These are phyloP conservation scores for Stramonita haemastoma DNA, from an alignment of 2,888 invertebrate genomes.

Conservation along the genomic window DNA sequence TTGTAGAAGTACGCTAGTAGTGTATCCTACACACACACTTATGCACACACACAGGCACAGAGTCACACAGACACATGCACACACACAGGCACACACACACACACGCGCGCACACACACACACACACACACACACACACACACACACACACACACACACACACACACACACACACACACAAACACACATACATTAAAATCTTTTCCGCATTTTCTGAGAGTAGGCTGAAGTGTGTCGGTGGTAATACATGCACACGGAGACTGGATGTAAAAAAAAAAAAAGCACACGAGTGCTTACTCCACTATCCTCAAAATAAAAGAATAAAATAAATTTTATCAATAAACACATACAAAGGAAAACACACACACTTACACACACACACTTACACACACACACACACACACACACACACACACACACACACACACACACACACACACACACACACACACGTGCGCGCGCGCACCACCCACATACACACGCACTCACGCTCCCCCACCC, in stretches of 20 bases:
- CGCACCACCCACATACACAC: background rate
- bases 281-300: no score
- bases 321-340: no score
- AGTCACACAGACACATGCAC: background rate
- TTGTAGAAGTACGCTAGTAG: no score
- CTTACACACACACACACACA: background rate
- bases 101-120: slow-evolving; percentile 14
- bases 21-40: no score
- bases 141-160: background rate
- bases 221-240: no score
- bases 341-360: background rate
- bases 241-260: no score
- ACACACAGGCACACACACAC: background rate
- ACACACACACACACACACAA: background rate
- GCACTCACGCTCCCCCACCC: background rate
- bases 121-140: slow-evolving; percentile 23
- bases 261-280: no score
- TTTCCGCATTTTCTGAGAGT: no score
- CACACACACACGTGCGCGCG: background rate
- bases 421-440: background rate
- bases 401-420: background rate
- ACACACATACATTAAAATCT: no score
- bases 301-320: no score
- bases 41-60: no score
- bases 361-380: background rate